phyloP scores from a whole-genome alignment of 1,140 invertebrate genomes.

The Tyrophagus putrescentiae region DNA sequence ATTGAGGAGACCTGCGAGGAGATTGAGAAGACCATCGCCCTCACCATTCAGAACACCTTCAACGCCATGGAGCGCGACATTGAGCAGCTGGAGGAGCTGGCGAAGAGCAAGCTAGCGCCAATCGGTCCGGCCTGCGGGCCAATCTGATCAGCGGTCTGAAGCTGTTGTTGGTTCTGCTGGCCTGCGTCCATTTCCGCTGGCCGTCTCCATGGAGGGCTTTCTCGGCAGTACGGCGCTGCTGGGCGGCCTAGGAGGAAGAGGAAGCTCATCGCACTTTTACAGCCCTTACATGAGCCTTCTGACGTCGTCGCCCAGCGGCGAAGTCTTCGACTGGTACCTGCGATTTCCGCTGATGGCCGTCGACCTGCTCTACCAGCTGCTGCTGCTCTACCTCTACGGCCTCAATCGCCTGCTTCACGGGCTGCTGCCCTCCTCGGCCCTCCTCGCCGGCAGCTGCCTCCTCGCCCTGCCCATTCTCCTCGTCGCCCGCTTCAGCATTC shows the following conservation, averaged over 20 bases:
- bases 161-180: conserved; percentile 33
- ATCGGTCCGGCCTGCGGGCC: conserved; percentile 32
- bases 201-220: conserved; percentile 28
- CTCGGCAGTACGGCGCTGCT: too few relatives aligned
- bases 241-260: too few relatives aligned
- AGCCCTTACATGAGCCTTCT: too few relatives aligned
- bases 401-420: too few relatives aligned
- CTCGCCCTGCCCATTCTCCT: background rate
- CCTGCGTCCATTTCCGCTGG: conserved; percentile 35
- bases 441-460: background rate
- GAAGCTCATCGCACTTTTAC: too few relatives aligned
- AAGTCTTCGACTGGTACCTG: too few relatives aligned
- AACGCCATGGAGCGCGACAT: conserved; percentile 44
- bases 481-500: background rate
- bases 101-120: conserved; percentile 36
- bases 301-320: too few relatives aligned
- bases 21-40: conserved; percentile 45
- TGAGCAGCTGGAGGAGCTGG: conserved; percentile 36
- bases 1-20: conserved; percentile 45
- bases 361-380: too few relatives aligned
- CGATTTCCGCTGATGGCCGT: too few relatives aligned
- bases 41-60: conserved; percentile 45
- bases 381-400: too few relatives aligned
- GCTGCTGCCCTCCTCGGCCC: background rate
- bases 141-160: conserved; percentile 31